These are phyloP conservation scores for Spatula versicolor DNA, from an alignment of 2,797 vertebrate species.

Conservation along the genomic window DNA sequence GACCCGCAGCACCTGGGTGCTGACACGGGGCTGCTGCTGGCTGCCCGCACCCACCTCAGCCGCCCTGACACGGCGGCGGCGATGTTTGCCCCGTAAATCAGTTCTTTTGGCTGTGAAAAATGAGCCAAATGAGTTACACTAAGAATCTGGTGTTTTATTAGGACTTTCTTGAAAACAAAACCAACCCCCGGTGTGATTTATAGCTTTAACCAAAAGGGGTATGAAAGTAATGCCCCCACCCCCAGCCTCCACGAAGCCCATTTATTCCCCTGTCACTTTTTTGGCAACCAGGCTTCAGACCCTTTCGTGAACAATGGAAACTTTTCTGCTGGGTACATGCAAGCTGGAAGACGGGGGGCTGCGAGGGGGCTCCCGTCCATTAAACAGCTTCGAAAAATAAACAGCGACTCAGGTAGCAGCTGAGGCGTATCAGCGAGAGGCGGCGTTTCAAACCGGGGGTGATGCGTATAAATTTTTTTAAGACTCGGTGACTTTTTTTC, in stretches of 20 bases:
- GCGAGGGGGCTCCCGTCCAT: constrained; percentile 40
- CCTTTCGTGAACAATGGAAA: constrained; percentile 68
- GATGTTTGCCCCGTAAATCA: constrained; percentile 65
- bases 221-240: constrained; percentile 58
- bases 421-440: constrained; percentile 40
- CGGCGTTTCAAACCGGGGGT: not conserved
- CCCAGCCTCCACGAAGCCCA: constrained; percentile 46
- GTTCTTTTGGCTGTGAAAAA: constrained; percentile 66
- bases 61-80: not conserved
- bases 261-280: constrained; percentile 69
- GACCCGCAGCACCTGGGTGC: accelerated
- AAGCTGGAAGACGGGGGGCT: constrained; percentile 4
- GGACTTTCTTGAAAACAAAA: constrained; percentile 73
- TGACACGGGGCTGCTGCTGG: not conserved
- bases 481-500: too few relatives aligned
- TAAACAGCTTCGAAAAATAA: constrained; percentile 64
- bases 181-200: constrained; percentile 75
- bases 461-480: too few relatives aligned
- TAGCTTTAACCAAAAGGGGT: constrained; percentile 67
- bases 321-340: constrained; percentile 62
- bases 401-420: constrained; percentile 69
- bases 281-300: constrained; percentile 59
- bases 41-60: constrained; percentile 3
- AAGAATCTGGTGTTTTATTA: constrained; percentile 73
- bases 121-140: constrained; percentile 68